These are phyloP conservation scores for Proales similis DNA, from an alignment of 1,140 invertebrate species.

Conservation along the genomic window DNA sequence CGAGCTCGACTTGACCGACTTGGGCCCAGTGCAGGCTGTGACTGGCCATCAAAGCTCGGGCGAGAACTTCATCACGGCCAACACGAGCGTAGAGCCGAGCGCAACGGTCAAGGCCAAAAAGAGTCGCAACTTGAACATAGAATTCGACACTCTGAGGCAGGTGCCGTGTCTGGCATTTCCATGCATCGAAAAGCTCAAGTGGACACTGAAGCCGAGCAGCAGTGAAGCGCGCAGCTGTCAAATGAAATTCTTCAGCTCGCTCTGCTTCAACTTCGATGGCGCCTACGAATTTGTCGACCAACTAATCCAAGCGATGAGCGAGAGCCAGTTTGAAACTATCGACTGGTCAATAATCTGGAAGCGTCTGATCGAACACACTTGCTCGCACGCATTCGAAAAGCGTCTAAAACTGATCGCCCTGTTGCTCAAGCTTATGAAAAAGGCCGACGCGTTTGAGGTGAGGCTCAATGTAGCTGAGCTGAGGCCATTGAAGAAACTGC, in stretches of 20 bases:
- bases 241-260: slow-evolving; percentile 11
- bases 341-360: no score
- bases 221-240: not conserved
- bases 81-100: no score
- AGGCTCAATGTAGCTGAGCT: slow-evolving; percentile 5
- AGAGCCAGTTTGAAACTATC: slow-evolving; percentile 2
- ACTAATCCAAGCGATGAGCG: not conserved
- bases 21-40: no score
- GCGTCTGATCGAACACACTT: slow-evolving; percentile 2
- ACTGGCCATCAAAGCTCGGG: no score
- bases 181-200: slow-evolving; percentile 24
- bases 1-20: not conserved
- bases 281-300: slow-evolving; percentile 14
- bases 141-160: no score
- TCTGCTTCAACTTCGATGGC: slow-evolving; percentile 14
- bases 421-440: slow-evolving; percentile 24
- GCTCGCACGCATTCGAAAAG: slow-evolving; percentile 14
- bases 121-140: no score
- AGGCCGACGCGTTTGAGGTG: not conserved
- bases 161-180: slow-evolving; percentile 12
- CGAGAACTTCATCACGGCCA: no score
- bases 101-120: no score
- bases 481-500: slow-evolving; percentile 24
- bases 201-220: slow-evolving; percentile 14
- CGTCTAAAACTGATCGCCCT: slow-evolving; percentile 22